These are phyloP conservation scores for Rotaria sp. DNA, from an alignment of 2,888 invertebrate species.

Conservation along the genomic window DNA sequence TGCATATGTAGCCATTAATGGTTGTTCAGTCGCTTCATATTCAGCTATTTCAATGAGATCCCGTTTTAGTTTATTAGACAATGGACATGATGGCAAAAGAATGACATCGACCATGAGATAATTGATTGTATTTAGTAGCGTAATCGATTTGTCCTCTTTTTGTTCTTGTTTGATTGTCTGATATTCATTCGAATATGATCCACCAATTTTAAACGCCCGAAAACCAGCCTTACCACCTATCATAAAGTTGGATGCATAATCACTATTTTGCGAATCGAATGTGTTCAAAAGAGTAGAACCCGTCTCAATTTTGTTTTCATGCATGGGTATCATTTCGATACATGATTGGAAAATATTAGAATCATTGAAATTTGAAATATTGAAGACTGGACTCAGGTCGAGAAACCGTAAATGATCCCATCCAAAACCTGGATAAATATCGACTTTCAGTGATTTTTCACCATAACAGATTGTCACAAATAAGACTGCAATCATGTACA, in stretches of 20 bases:
- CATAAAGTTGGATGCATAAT: background rate
- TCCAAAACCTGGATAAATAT: background rate
- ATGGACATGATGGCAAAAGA: background rate
- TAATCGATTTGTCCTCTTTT: background rate
- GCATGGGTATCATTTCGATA: background rate
- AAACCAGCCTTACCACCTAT: background rate
- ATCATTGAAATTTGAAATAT: background rate
- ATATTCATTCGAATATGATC: background rate
- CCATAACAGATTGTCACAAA: too few relatives aligned
- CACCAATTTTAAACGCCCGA: background rate
- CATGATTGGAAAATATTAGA: background rate
- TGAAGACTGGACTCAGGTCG: background rate
- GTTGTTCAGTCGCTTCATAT: background rate
- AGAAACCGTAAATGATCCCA: background rate
- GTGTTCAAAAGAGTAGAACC: background rate
- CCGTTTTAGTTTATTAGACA: background rate
- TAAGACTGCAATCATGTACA: too few relatives aligned
- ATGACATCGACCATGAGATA: background rate
- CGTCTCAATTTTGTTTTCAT: background rate
- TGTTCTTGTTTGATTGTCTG: background rate
- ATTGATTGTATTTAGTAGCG: background rate
- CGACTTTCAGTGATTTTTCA: background rate
- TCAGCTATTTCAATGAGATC: background rate
- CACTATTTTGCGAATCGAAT: background rate
- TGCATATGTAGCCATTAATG: background rate